Conservation (phyloP, 92 coral and sea anemone genomes). For the Phymanthus crucifer region DNA sequence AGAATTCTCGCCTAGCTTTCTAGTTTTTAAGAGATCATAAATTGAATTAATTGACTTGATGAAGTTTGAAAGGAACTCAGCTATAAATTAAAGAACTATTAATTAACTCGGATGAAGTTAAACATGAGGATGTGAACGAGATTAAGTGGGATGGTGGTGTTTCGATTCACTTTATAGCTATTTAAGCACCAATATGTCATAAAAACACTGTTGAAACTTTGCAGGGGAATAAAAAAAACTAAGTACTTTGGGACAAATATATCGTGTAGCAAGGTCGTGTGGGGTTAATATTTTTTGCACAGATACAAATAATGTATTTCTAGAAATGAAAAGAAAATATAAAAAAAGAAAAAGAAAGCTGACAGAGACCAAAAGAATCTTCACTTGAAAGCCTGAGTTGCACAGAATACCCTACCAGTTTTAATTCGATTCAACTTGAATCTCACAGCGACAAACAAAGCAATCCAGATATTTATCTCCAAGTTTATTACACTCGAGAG, state of each 20-base stretch:
- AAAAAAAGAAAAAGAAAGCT: neutral
- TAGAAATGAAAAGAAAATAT: neutral
- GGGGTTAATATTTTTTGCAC: no score
- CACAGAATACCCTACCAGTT: no score
- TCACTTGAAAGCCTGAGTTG: no score
- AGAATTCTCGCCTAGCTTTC: neutral
- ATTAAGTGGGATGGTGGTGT: neutral
- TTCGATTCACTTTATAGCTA: neutral
- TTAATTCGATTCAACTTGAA: neutral
- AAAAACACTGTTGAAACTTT: neutral
- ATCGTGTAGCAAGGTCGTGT: no score
- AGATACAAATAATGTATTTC: no score
- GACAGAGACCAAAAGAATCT: no score
- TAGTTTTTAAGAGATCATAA: neutral
- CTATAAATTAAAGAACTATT: conserved; percentile 1
- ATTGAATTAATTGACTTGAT: neutral
- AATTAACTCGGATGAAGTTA: neutral
- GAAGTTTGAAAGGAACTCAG: conserved; percentile 2
- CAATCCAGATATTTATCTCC: neutral
- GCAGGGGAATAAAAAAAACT: neutral
- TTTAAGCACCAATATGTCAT: neutral
- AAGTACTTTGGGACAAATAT: neutral
- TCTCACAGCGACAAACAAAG: neutral
- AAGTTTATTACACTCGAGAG: neutral
- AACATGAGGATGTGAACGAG: neutral